Percentiles rank a stretch among this genome's conserved stretches.
Evolutionary conservation across 2,113 vertebrate genomes (phyloP).

Genomic region (Mastomys natalensis): DNA sequence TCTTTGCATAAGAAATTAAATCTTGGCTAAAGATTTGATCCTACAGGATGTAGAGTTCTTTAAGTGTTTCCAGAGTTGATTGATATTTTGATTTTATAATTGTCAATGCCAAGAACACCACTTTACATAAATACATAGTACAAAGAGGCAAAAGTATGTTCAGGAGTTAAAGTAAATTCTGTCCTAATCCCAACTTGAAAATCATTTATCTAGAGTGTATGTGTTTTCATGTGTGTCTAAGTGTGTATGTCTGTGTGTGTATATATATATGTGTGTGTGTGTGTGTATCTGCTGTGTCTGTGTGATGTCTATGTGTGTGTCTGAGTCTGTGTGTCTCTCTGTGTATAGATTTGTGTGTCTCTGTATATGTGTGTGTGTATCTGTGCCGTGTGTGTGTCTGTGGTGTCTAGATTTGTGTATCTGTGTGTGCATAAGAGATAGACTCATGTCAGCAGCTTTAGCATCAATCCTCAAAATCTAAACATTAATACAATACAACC

Average conservation of each 20-base stretch:
- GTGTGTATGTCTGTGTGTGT: not conserved
- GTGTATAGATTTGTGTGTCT: not conserved
- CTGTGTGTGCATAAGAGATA: not conserved
- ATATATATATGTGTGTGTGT: not conserved
- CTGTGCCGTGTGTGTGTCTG: not conserved
- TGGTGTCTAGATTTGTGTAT: not conserved
- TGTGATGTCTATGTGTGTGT: no score
- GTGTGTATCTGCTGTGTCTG: not conserved
- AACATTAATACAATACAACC: not conserved
- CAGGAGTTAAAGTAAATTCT: not conserved
- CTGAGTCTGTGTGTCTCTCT: not conserved
- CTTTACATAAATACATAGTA: not conserved
- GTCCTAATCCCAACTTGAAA: not conserved
- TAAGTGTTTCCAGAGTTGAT: conserved; percentile 8
- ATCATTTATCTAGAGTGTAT: not conserved
- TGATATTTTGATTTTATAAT: not conserved
- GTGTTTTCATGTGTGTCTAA: not conserved
- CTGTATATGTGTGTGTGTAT: not conserved
- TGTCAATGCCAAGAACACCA: not conserved
- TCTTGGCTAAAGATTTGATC: not conserved
- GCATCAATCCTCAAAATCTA: not conserved
- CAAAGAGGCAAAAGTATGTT: not conserved
- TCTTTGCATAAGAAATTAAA: not conserved
- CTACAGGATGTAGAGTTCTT: not conserved
- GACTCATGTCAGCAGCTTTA: not conserved